phyloP scores from a whole-genome alignment of 2,113 vertebrate species.

The Myotis davidii region DNA sequence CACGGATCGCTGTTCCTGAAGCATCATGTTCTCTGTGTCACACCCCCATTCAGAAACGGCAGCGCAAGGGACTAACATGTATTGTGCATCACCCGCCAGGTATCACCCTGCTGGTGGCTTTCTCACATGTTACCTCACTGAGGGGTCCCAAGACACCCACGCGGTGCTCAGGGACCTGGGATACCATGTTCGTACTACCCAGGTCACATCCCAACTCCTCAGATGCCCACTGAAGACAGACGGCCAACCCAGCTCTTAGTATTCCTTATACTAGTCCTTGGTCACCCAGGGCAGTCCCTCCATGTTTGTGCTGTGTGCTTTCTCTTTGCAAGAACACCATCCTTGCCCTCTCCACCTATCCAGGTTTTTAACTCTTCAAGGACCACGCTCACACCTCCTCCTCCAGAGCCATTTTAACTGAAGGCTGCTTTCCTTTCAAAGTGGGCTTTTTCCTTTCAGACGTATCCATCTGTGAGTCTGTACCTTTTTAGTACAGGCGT shows the following conservation, averaged over 20 bases:
- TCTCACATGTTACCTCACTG: neutral
- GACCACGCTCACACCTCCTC: neutral
- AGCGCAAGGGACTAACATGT: rapidly evolving
- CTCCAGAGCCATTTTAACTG: neutral
- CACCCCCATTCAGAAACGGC: neutral
- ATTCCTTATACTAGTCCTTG: no score
- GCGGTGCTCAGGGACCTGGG: neutral
- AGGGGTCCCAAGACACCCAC: rapidly evolving
- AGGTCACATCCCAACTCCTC: neutral
- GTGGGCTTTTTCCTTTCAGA: neutral
- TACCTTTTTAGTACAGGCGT: neutral
- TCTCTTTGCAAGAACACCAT: no score
- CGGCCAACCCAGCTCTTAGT: rapidly evolving
- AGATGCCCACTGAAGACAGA: no score
- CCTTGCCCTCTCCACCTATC: neutral
- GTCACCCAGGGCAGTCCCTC: neutral
- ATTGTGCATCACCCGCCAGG: neutral
- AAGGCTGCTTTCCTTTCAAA: rapidly evolving
- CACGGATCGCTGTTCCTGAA: neutral
- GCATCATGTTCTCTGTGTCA: neutral
- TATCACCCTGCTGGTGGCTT: rapidly evolving
- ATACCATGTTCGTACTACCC: neutral
- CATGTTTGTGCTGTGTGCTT: rapidly evolving
- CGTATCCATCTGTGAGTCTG: neutral
- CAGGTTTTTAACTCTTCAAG: neutral